Evolutionary conservation across 2,113 vertebrate genomes (phyloP).

Genomic region (Colius striatus): DNA sequence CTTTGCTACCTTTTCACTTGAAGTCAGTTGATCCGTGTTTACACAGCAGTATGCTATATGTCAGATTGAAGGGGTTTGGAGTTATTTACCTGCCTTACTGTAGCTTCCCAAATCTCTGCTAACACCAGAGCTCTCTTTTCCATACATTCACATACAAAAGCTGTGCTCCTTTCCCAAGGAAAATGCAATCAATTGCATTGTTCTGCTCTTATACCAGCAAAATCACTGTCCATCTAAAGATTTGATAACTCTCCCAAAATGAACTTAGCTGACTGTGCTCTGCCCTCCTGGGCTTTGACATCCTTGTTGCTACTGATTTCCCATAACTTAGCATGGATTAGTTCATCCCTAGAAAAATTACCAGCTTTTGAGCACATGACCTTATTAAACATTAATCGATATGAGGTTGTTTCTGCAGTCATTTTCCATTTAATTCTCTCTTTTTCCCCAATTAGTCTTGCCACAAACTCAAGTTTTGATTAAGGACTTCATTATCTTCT

Average conservation of each 20-base stretch:
- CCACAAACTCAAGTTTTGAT: constrained; percentile 9
- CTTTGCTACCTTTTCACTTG: neutral
- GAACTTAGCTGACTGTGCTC: neutral
- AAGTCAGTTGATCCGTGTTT: neutral
- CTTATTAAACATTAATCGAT: constrained; percentile 49
- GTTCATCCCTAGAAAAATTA: constrained; percentile 23
- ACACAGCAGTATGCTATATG: neutral
- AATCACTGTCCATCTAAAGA: neutral
- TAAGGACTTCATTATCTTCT: neutral
- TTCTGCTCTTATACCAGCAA: neutral
- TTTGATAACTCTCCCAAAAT: neutral
- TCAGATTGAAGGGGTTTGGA: neutral
- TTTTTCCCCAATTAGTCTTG: neutral
- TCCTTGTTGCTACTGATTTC: constrained; percentile 14
- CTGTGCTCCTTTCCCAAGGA: neutral
- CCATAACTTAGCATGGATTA: constrained; percentile 28
- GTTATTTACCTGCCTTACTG: neutral
- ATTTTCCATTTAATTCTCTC: constrained; percentile 35
- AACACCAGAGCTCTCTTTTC: neutral
- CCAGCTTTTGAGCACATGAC: constrained; percentile 4
- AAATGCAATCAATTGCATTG: neutral
- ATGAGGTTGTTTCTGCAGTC: constrained; percentile 16
- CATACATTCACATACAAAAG: neutral
- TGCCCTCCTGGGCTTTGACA: neutral
- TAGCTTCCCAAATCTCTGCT: neutral